phyloP scores from a whole-genome alignment of 2,888 invertebrate species.

The Atethmia centrago region DNA sequence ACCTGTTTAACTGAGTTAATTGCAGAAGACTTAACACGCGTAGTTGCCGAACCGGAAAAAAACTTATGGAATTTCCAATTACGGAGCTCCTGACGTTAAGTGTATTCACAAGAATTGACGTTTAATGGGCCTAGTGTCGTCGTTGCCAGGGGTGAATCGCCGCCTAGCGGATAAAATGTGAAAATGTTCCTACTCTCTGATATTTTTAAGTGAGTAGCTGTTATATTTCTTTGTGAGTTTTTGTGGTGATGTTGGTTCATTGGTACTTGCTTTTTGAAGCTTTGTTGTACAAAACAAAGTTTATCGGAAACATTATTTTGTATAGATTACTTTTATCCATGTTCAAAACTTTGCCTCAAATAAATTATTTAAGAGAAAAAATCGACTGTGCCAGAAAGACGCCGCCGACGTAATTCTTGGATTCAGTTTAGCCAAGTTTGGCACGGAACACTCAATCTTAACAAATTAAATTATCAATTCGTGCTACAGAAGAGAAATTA shows the following conservation, averaged over 20 bases:
- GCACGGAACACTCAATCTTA: neutral
- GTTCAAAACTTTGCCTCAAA: too few relatives aligned
- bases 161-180: conserved; percentile 6
- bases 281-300: too few relatives aligned
- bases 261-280: too few relatives aligned
- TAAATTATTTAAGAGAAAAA: too few relatives aligned
- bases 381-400: neutral
- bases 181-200: conserved; percentile 28
- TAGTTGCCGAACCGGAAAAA: conserved; percentile 26
- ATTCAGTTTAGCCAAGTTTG: neutral
- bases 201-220: conserved; percentile 31
- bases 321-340: too few relatives aligned
- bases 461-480: conserved; percentile 7
- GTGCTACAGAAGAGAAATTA: conserved; percentile 21
- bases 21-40: conserved; percentile 18
- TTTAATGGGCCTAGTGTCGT: conserved; percentile 49
- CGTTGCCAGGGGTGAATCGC: conserved; percentile 28
- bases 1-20: conserved; percentile 21
- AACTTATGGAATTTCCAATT: conserved; percentile 61
- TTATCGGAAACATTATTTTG: too few relatives aligned
- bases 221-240: neutral
- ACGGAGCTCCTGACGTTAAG: conserved; percentile 38
- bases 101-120: conserved; percentile 59
- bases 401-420: too few relatives aligned
- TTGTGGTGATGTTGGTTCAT: too few relatives aligned